A percentile compares a stretch with the other conserved stretches of the same genome.
phyloP scores from a whole-genome alignment of 2,113 vertebrate species.

The Spea multiplicata region DNA sequence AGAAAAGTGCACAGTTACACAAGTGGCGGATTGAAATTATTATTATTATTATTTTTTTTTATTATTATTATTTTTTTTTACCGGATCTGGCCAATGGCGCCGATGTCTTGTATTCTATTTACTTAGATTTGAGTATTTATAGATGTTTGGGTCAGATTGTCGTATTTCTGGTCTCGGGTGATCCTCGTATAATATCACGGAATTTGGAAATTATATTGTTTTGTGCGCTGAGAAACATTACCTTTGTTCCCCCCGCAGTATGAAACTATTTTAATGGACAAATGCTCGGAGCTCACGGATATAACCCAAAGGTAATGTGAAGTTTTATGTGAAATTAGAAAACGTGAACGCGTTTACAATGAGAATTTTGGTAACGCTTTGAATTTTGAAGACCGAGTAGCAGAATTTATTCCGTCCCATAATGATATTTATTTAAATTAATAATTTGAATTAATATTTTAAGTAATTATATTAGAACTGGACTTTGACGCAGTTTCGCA shows the following conservation, averaged over 20 bases:
- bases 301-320: conserved; percentile 85
- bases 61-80: neutral
- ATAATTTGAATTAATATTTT: too few relatives aligned
- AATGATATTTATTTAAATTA: too few relatives aligned
- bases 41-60: too few relatives aligned
- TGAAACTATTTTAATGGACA: conserved; percentile 84
- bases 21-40: neutral
- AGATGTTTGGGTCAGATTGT: neutral
- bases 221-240: neutral
- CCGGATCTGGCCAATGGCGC: conserved; percentile 12
- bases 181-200: neutral
- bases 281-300: conserved; percentile 88
- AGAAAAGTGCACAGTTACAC: conserved; percentile 32
- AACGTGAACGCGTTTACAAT: too few relatives aligned
- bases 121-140: conserved; percentile 18
- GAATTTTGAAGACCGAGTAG: too few relatives aligned
- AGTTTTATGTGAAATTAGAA: too few relatives aligned
- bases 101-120: neutral
- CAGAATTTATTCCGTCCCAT: too few relatives aligned
- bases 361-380: too few relatives aligned
- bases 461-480: too few relatives aligned
- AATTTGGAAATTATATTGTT: neutral
- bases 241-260: conserved; percentile 66
- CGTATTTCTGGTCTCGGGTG: neutral
- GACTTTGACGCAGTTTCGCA: too few relatives aligned